Percentiles rank a stretch among this genome's conserved stretches.
Evolutionary conservation across 2,888 invertebrate genomes (phyloP).

Genomic region (Caenorhabditis virilis): DNA sequence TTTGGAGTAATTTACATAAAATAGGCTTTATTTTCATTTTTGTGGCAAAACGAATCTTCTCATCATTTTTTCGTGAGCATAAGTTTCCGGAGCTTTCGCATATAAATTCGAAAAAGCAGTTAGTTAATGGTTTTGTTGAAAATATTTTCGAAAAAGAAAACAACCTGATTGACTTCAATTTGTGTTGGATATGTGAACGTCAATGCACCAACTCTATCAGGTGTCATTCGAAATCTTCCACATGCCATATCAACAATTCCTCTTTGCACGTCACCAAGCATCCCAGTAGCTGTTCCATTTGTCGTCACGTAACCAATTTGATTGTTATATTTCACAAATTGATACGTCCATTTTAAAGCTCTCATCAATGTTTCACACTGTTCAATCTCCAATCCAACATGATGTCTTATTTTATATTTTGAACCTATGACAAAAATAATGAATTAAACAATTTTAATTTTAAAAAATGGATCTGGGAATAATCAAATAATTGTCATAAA

Average conservation of each 20-base stretch:
- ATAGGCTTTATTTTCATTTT: too few species aligned
- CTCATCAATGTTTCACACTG: conserved; percentile 38
- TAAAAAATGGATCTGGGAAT: too few species aligned
- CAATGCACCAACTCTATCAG: conserved; percentile 22
- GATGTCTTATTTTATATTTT: conserved; percentile 23
- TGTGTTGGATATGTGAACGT: conserved; percentile 37
- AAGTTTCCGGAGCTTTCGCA: too few species aligned
- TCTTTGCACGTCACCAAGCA: conserved; percentile 34
- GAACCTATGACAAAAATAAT: too few species aligned
- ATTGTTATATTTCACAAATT: conserved; percentile 31
- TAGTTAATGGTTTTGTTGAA: too few species aligned
- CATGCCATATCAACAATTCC: conserved; percentile 35
- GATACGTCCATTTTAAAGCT: conserved; percentile 18
- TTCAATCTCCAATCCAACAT: conserved; percentile 30
- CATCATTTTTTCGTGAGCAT: too few species aligned
- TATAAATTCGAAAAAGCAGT: too few species aligned
- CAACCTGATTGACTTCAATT: conserved; percentile 31
- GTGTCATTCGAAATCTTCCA: conserved; percentile 35
- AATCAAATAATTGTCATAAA: too few species aligned
- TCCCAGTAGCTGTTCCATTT: conserved; percentile 37
- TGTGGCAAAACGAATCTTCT: too few species aligned
- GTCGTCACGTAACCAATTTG: conserved; percentile 22
- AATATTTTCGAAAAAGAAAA: too few species aligned
- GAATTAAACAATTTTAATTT: too few species aligned
- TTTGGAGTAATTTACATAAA: too few species aligned